phyloP scores from a whole-genome alignment of 2,113 vertebrate genomes.

The Eidolon helvum region DNA sequence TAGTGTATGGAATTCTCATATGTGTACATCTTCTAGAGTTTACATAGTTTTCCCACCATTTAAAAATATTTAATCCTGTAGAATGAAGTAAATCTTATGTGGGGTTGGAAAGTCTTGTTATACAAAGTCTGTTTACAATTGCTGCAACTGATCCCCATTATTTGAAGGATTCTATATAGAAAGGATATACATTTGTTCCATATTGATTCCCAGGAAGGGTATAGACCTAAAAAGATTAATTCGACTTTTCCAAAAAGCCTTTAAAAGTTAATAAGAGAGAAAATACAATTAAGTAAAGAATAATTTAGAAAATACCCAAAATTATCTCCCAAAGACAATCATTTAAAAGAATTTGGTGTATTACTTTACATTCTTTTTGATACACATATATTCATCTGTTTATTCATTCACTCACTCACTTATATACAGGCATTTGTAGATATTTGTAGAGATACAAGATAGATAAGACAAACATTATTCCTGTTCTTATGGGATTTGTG shows the following conservation, averaged over 20 bases:
- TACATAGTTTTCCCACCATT: neutral
- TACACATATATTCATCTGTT: neutral
- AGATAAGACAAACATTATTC: neutral
- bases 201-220: neutral
- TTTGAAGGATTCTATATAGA: neutral
- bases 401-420: neutral
- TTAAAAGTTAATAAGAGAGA: neutral
- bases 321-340: neutral
- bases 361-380: neutral
- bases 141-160: neutral
- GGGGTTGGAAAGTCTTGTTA: neutral
- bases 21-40: neutral
- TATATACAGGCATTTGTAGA: neutral
- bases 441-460: neutral
- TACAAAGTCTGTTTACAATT: neutral
- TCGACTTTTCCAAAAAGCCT: neutral
- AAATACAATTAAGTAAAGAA: constrained; percentile 11
- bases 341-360: neutral
- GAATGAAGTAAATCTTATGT: neutral
- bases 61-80: neutral
- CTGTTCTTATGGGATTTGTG: neutral
- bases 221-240: neutral
- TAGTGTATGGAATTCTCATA: neutral
- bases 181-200: neutral
- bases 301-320: neutral